These are phyloP conservation scores for Sesia apiformis DNA, from an alignment of 2,888 invertebrate species.

Conservation along the genomic window DNA sequence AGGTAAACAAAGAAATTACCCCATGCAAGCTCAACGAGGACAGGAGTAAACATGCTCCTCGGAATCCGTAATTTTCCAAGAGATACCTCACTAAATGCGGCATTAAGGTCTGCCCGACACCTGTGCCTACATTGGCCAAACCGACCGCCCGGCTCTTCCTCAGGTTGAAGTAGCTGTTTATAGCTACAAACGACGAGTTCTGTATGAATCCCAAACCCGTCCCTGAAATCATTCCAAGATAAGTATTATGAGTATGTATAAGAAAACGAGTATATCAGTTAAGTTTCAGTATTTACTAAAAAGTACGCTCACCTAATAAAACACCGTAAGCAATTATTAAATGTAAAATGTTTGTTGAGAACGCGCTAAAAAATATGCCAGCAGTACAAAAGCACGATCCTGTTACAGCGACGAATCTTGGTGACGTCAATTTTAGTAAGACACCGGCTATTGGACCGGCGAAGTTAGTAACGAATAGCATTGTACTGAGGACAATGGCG, in stretches of 20 bases:
- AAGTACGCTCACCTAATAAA: constrained; percentile 49
- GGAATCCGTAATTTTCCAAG: constrained; percentile 78
- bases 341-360: constrained; percentile 56
- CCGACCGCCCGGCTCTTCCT: constrained; percentile 83
- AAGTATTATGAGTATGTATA: no score
- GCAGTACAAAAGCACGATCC: constrained; percentile 51
- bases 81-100: constrained; percentile 81
- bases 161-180: constrained; percentile 80
- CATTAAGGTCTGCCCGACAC: constrained; percentile 83
- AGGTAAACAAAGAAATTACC: constrained; percentile 35
- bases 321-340: constrained; percentile 61
- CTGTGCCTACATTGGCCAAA: constrained; percentile 83
- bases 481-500: constrained; percentile 79
- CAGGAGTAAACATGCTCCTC: constrained; percentile 77
- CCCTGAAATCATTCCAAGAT: constrained; percentile 51
- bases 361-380: constrained; percentile 63
- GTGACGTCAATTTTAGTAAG: constrained; percentile 67
- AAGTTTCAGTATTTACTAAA: background rate
- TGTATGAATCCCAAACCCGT: constrained; percentile 81
- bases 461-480: constrained; percentile 78
- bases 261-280: no score
- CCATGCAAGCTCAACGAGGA: constrained; percentile 78
- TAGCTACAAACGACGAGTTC: constrained; percentile 81
- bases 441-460: constrained; percentile 82
- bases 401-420: constrained; percentile 54